Evolutionary conservation across 2,888 invertebrate genomes (phyloP).

Genomic region (Morpho achilles): DNA sequence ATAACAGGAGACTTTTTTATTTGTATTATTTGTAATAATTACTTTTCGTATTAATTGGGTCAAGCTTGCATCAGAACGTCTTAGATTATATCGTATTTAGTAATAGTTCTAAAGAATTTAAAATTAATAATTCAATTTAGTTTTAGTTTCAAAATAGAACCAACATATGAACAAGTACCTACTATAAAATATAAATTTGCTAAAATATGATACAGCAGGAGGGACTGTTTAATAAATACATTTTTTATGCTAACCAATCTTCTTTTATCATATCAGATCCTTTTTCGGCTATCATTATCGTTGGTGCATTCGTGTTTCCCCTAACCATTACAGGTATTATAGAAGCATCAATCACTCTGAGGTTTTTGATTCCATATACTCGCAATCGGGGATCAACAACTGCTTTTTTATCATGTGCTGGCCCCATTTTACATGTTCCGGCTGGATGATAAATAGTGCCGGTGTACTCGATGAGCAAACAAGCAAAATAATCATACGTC

Average conservation of each 20-base stretch:
- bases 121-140: too few relatives aligned
- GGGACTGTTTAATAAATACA: neutral
- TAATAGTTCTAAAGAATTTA: too few relatives aligned
- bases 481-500: slow-evolving; percentile 82
- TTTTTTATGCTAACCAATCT: slow-evolving; percentile 45
- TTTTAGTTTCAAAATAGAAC: too few relatives aligned
- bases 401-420: slow-evolving; percentile 77
- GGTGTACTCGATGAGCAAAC: slow-evolving; percentile 82
- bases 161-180: too few relatives aligned
- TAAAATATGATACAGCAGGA: too few relatives aligned
- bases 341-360: slow-evolving; percentile 84
- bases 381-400: slow-evolving; percentile 82
- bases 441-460: slow-evolving; percentile 84
- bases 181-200: too few relatives aligned
- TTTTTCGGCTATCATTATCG: slow-evolving; percentile 92
- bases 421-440: slow-evolving; percentile 87
- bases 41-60: slow-evolving; percentile 1
- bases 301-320: slow-evolving; percentile 91
- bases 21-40: neutral
- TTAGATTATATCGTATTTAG: too few relatives aligned
- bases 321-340: slow-evolving; percentile 82
- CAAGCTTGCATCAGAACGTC: neutral
- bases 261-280: slow-evolving; percentile 88
- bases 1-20: slow-evolving; percentile 1
- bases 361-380: slow-evolving; percentile 80